A percentile compares a stretch with the other conserved stretches of the same genome.
Evolutionary conservation across 1,140 invertebrate species (phyloP).

Genomic region (Drosophila chauvacae): DNA sequence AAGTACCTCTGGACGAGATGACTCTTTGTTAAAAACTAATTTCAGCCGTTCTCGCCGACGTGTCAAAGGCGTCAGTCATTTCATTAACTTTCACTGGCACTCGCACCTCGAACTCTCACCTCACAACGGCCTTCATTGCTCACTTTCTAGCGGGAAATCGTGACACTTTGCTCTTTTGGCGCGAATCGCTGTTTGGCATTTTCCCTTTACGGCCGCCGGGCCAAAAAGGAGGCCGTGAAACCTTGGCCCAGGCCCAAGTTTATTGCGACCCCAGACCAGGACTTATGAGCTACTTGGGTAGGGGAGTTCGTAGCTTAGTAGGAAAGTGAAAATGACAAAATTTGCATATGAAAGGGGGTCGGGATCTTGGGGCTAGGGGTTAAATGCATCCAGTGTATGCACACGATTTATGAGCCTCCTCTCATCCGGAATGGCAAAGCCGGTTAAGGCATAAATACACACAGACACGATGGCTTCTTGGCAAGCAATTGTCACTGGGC

Average conservation of each 20-base stretch:
- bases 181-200: constrained; percentile 29
- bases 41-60: constrained; percentile 30
- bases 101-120: constrained; percentile 22
- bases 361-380: constrained; percentile 30
- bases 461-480: constrained; percentile 33
- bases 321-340: constrained; percentile 58
- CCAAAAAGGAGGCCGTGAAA: constrained; percentile 13
- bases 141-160: constrained; percentile 43
- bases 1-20: constrained; percentile 47
- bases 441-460: constrained; percentile 30
- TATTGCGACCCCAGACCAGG: constrained; percentile 28
- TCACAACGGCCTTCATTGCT: constrained; percentile 29
- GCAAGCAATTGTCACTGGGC: constrained; percentile 39
- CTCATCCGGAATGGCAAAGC: constrained; percentile 25
- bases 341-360: constrained; percentile 53
- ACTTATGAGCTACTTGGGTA: constrained; percentile 33
- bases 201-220: constrained; percentile 7
- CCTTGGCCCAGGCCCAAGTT: constrained; percentile 59
- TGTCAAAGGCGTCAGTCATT: constrained; percentile 64
- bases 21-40: constrained; percentile 72
- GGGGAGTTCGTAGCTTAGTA: constrained; percentile 15
- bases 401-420: constrained; percentile 55
- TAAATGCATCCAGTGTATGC: constrained; percentile 63
- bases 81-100: constrained; percentile 66
- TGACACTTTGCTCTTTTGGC: constrained; percentile 46